A percentile compares a stretch with the other conserved stretches of the same genome.
Evolutionary conservation across 1,140 invertebrate species (phyloP).

Genomic region (Calliopsis andreniformis): DNA sequence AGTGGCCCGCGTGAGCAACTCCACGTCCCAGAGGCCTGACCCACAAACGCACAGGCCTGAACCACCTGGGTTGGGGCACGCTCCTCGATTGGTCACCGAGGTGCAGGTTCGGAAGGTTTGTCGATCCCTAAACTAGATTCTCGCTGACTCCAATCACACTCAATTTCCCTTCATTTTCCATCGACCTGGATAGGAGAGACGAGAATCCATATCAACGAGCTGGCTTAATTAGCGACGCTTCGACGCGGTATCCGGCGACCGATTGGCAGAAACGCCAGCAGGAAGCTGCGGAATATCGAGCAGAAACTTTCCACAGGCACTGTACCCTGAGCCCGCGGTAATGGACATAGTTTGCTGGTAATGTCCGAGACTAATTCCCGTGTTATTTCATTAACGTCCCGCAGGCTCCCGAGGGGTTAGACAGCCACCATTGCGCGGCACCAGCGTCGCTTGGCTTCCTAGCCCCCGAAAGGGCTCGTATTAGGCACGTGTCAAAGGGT

Average conservation of each 20-base stretch:
- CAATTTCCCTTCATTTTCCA: constrained; percentile 33
- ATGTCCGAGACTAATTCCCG: constrained; percentile 82
- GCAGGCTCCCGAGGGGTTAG: constrained; percentile 74
- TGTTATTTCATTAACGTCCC: constrained; percentile 82
- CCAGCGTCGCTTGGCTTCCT: background rate
- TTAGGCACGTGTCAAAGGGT: constrained; percentile 79
- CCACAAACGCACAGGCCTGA: constrained; percentile 11
- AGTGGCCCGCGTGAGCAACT: constrained; percentile 16
- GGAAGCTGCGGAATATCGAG: constrained; percentile 34
- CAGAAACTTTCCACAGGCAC: constrained; percentile 36
- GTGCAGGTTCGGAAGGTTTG: no score
- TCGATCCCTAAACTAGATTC: no score
- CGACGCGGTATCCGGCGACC: background rate
- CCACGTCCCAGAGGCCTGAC: constrained; percentile 9
- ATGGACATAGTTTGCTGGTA: constrained; percentile 82
- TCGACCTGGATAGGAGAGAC: background rate
- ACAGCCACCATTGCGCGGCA: constrained; percentile 51
- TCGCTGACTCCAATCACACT: constrained; percentile 12
- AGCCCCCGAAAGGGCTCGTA: constrained; percentile 66
- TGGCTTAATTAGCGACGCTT: constrained; percentile 22
- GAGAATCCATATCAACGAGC: background rate
- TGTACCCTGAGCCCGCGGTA: constrained; percentile 69
- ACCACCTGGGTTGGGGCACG: background rate
- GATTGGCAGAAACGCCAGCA: constrained; percentile 22
- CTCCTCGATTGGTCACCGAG: no score